Conservation (phyloP, 2,113 vertebrate genomes). For the Siniperca knerii region DNA sequence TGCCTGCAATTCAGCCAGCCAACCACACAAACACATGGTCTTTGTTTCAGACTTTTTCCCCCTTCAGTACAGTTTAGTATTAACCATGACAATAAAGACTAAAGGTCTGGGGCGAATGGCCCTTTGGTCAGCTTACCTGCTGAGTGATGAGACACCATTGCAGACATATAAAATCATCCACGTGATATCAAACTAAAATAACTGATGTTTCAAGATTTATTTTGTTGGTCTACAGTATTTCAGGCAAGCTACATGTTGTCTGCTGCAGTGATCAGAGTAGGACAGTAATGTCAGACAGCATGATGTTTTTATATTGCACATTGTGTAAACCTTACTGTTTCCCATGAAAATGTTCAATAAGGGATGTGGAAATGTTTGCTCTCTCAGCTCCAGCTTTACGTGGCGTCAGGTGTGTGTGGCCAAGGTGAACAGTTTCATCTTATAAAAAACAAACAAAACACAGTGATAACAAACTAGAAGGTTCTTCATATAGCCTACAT, state of each 20-base stretch:
- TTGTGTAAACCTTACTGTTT: neutral
- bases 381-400: neutral
- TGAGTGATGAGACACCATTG: neutral
- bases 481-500: neutral
- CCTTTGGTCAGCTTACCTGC: neutral
- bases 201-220: neutral
- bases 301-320: neutral
- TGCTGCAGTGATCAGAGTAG: neutral
- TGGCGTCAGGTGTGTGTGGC: neutral
- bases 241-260: neutral
- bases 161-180: constrained; percentile 3
- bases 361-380: constrained; percentile 2
- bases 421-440: neutral
- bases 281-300: neutral
- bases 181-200: neutral
- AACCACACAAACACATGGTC: constrained; percentile 51
- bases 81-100: neutral
- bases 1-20: constrained; percentile 44
- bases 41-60: constrained; percentile 31
- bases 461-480: neutral
- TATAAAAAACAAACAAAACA: neutral
- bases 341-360: neutral
- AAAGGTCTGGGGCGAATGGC: neutral
- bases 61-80: neutral
- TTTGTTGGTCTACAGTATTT: neutral